Percentiles rank a stretch among this genome's conserved stretches.
These are phyloP conservation scores for Catocala sponsa DNA, from an alignment of 2,888 invertebrate genomes.

Conservation along the genomic window DNA sequence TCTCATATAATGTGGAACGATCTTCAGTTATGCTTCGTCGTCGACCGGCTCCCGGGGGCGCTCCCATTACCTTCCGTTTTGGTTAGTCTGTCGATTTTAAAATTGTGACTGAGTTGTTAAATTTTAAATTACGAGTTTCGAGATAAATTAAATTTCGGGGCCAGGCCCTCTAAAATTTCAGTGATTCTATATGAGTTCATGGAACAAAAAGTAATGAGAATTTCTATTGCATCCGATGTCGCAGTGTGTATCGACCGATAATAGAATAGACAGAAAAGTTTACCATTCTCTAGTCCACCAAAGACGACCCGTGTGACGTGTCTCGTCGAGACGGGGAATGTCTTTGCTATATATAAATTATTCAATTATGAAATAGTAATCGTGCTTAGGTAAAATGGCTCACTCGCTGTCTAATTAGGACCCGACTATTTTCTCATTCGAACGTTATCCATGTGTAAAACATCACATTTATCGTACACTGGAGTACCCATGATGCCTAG, in stretches of 20 bases:
- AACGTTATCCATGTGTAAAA: constrained; percentile 39
- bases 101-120: constrained; percentile 46
- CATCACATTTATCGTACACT: constrained; percentile 47
- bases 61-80: background rate
- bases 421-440: constrained; percentile 53
- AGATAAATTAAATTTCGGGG: constrained; percentile 52
- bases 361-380: constrained; percentile 58
- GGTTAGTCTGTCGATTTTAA: constrained; percentile 26
- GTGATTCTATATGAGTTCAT: constrained; percentile 68
- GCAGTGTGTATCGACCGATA: constrained; percentile 48
- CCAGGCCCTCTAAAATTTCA: constrained; percentile 58
- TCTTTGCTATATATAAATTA: constrained; percentile 47
- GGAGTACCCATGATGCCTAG: constrained; percentile 41
- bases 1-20: constrained; percentile 12
- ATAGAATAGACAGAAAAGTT: constrained; percentile 67
- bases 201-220: constrained; percentile 64
- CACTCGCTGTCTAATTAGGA: constrained; percentile 54
- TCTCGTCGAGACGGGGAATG: constrained; percentile 52
- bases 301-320: constrained; percentile 68
- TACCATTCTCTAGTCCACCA: constrained; percentile 83
- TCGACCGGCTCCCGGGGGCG: background rate
- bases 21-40: background rate
- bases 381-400: constrained; percentile 58
- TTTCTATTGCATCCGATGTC: constrained; percentile 62
- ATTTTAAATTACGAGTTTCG: constrained; percentile 39